Evolutionary conservation across 2,888 invertebrate species (phyloP).

Genomic region (Chymomyza procnemis): DNA sequence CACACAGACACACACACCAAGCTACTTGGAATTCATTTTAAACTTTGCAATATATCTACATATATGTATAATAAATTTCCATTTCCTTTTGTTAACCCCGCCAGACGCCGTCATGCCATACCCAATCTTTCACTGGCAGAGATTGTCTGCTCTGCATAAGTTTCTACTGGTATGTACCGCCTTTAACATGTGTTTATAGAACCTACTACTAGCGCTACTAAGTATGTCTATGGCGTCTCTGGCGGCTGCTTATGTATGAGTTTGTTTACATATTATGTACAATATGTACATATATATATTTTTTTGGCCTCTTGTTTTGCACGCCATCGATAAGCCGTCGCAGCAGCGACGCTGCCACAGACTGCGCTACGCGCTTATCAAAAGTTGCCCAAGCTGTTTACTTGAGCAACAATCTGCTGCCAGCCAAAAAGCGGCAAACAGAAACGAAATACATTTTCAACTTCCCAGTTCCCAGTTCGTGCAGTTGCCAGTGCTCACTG

Average conservation of each 20-base stretch:
- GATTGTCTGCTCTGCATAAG: conserved; percentile 30
- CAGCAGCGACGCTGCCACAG: conserved; percentile 6
- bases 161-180: conserved; percentile 55
- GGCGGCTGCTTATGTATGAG: conserved; percentile 21
- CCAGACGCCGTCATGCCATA: background rate
- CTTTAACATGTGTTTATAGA: conserved; percentile 61
- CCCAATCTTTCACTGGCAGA: background rate
- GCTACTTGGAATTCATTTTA: conserved; percentile 57
- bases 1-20: conserved; percentile 4
- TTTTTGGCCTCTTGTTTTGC: conserved; percentile 62
- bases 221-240: conserved; percentile 20
- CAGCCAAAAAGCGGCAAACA: conserved; percentile 20
- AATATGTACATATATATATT: no score
- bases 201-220: conserved; percentile 26
- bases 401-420: conserved; percentile 68
- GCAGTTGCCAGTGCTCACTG: conserved; percentile 12
- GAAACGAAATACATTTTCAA: background rate
- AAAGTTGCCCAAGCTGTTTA: conserved; percentile 68
- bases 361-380: conserved; percentile 47
- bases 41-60: conserved; percentile 66
- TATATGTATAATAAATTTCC: conserved; percentile 67
- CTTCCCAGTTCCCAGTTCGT: conserved; percentile 10
- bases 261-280: conserved; percentile 66
- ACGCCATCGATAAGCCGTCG: conserved; percentile 51
- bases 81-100: conserved; percentile 44